Evolutionary conservation across 2,113 vertebrate genomes (phyloP).

Genomic region (Indicator indicator): DNA sequence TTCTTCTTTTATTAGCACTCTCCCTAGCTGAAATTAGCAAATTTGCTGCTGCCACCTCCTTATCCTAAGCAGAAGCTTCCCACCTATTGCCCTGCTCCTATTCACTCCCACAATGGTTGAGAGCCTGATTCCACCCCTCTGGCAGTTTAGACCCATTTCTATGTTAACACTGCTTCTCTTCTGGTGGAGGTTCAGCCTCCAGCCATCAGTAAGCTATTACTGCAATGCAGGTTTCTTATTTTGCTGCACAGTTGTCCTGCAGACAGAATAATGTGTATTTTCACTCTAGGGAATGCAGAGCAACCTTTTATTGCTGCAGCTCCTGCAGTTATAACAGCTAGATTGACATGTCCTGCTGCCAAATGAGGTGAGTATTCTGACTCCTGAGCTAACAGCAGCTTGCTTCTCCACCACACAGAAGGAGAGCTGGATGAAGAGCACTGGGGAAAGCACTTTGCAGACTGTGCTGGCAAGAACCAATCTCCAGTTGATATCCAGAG

Average conservation of each 20-base stretch:
- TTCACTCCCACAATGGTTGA: neutral
- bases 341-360: neutral
- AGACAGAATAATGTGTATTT: neutral
- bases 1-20: neutral
- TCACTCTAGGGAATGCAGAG: neutral
- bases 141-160: neutral
- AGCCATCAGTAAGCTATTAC: neutral
- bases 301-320: neutral
- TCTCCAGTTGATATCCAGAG: conserved; percentile 89
- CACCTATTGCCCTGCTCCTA: neutral
- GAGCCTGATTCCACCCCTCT: neutral
- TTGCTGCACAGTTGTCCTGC: neutral
- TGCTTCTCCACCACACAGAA: conserved; percentile 55
- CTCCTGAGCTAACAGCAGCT: neutral
- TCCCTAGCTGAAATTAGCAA: neutral
- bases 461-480: conserved; percentile 81
- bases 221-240: neutral
- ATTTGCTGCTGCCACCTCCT: neutral
- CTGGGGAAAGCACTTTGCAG: conserved; percentile 80
- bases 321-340: neutral
- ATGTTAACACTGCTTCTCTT: neutral
- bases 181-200: neutral
- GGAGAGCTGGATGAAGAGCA: conserved; percentile 81
- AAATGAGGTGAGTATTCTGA: neutral
- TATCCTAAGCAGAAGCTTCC: neutral